Evolutionary conservation across 2,888 invertebrate species (phyloP).

Genomic region (Gymnocheta viridis): DNA sequence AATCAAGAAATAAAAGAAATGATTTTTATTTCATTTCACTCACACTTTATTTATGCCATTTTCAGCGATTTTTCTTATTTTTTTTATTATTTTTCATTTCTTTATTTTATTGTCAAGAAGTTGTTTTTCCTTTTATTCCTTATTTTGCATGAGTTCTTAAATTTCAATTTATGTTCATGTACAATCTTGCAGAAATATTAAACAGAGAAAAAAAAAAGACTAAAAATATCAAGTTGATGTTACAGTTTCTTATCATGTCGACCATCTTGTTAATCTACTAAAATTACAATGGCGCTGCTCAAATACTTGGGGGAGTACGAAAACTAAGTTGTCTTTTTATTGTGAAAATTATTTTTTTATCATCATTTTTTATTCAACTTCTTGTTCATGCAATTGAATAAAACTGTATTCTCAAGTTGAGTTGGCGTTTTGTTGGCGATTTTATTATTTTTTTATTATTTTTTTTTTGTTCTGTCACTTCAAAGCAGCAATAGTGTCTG

Average conservation of each 20-base stretch:
- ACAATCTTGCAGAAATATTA: neutral
- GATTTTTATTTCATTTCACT: conserved; percentile 28
- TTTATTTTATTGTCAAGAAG: conserved; percentile 33
- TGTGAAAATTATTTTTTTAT: conserved; percentile 20
- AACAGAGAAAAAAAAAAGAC: neutral
- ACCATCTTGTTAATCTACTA: conserved; percentile 64
- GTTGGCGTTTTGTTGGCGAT: conserved; percentile 36
- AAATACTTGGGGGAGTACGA: conserved; percentile 48
- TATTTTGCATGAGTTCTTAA: conserved; percentile 55
- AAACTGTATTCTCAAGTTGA: conserved; percentile 45
- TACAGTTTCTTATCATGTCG: conserved; percentile 60
- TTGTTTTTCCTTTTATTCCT: conserved; percentile 2
- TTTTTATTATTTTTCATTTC: neutral
- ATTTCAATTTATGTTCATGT: conserved; percentile 59
- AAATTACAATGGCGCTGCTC: conserved; percentile 59
- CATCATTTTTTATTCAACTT: conserved; percentile 12
- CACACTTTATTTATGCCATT: conserved; percentile 12
- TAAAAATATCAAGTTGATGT: conserved; percentile 45
- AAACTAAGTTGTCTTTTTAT: conserved; percentile 42
- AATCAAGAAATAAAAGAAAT: conserved; percentile 1
- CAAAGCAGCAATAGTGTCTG: neutral
- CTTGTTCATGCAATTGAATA: conserved; percentile 40
- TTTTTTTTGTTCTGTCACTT: too few species aligned
- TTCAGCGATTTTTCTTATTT: neutral
- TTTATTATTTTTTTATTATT: too few species aligned